These are phyloP conservation scores for Labrus mixtus DNA, from an alignment of 2,113 vertebrate genomes.

Conservation along the genomic window DNA sequence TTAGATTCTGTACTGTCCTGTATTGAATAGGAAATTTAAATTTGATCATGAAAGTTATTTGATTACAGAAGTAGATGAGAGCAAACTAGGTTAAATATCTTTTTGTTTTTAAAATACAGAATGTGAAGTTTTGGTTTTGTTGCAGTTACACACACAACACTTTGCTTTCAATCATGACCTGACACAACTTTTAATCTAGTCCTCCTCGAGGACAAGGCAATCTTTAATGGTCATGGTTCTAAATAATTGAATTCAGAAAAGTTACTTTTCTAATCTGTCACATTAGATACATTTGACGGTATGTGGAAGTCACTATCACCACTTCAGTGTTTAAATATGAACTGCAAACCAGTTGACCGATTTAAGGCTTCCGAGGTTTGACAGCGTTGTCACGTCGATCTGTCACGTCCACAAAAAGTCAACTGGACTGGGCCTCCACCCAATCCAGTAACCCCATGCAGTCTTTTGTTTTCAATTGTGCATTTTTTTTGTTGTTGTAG, in stretches of 20 bases:
- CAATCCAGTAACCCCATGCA: too few species aligned
- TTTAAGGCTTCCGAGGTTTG: conserved; percentile 83
- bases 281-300: conserved; percentile 71
- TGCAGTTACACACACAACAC: conserved; percentile 16
- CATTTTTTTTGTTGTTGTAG: too few species aligned
- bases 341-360: conserved; percentile 78
- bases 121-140: conserved; percentile 33
- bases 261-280: conserved; percentile 75
- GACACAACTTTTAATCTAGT: neutral
- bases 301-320: too few species aligned
- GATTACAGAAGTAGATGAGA: too few species aligned
- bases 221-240: neutral
- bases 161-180: neutral
- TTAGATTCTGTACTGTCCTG: too few species aligned
- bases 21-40: too few species aligned
- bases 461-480: too few species aligned
- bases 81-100: too few species aligned
- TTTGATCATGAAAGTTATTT: too few species aligned
- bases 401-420: conserved; percentile 37
- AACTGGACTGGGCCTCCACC: conserved; percentile 24
- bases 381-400: conserved; percentile 47
- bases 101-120: neutral
- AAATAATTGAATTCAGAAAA: neutral
- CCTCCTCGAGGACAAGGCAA: neutral
- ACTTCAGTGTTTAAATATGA: too few species aligned